Base-by-base conservation (phyloP, 1,140 invertebrate species). In the Ostrea edulis region DNA sequence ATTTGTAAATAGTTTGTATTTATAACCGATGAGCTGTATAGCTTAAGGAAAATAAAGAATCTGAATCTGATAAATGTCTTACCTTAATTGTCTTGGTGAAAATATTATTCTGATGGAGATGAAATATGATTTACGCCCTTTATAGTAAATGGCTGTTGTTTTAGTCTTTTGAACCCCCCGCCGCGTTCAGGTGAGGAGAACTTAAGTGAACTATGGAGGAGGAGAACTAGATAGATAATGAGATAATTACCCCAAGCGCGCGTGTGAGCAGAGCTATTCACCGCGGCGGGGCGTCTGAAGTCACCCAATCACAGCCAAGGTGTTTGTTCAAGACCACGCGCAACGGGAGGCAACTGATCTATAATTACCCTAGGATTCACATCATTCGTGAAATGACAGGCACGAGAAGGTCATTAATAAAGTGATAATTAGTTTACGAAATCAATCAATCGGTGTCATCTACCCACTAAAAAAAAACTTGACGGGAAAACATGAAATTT, bases 261-360 rank as follows among this genome's bases (percentile, higher is more conserved):
- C 4, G 25, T 0, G 8, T 12, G 68, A 77, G 68, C 8, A 25
- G 68, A 35, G 29, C 14, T 25, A 11, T 25, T 77, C 29, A 25
- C 22, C 68, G n/a, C n/a, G 25, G 68, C 68, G 68, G 68, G 68
- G 22, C 25, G 25, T 77, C 68, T 77, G 68, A 77, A 29, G 22
- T 77, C 5, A 14, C 68, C 4, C 35, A 12, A 14, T 29, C 68
- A 35, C 25, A 25, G 14, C 11, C 25, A 3, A 0, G 11, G 29
- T 77, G 68, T 77, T 77, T 22, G 25, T 77, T 0, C 25, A 29
- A 77, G 68, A 4, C 68, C 68, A 77, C 68, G 68, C 68, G 68
- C 68, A 35, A 77, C 68, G 11, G 25, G 22, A 77, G 68, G 68
- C 68, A 25, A 29, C 8, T 0, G 0, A 62, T 7, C n/a, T 77